These are phyloP conservation scores for Cryptus viduatorius DNA, from an alignment of 2,888 invertebrate species.

Conservation along the genomic window DNA sequence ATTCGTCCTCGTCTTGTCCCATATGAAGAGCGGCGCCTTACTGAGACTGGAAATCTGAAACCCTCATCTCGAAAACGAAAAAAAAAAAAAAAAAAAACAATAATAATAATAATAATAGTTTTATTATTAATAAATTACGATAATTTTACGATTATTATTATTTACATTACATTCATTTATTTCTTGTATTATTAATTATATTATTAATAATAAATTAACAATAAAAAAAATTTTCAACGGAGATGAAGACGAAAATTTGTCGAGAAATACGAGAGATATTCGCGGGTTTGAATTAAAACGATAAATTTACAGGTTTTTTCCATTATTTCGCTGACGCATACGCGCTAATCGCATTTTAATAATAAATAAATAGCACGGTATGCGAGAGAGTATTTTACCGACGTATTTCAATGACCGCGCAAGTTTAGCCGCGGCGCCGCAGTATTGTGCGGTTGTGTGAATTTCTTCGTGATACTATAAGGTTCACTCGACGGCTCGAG, in stretches of 20 bases:
- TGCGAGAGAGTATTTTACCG: neutral
- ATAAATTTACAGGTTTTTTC: neutral
- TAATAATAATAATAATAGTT: neutral
- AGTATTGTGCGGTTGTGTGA: conserved; percentile 29
- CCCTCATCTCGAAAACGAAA: neutral
- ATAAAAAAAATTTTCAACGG: neutral
- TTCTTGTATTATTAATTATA: too few relatives aligned
- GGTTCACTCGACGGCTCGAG: conserved; percentile 23
- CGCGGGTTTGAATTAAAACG: neutral
- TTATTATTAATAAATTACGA: too few relatives aligned
- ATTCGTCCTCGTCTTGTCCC: conserved; percentile 35
- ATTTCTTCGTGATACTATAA: neutral
- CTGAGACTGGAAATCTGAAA: conserved; percentile 34
- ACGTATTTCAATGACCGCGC: neutral
- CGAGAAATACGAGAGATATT: neutral
- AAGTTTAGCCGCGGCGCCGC: neutral
- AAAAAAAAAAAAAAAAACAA: neutral
- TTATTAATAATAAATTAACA: neutral
- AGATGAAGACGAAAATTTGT: conserved; percentile 1
- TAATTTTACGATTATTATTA: too few relatives aligned
- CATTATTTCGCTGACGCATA: conserved; percentile 8
- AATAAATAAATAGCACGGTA: conserved; percentile 10
- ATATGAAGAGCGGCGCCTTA: neutral
- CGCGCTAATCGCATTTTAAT: conserved; percentile 22
- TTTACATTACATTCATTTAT: too few relatives aligned